Evolutionary conservation across 2,797 vertebrate species (phyloP), one percentile per base, ranked within the genome.

Genomic region (Pseudocheirus occidentalis): DNA sequence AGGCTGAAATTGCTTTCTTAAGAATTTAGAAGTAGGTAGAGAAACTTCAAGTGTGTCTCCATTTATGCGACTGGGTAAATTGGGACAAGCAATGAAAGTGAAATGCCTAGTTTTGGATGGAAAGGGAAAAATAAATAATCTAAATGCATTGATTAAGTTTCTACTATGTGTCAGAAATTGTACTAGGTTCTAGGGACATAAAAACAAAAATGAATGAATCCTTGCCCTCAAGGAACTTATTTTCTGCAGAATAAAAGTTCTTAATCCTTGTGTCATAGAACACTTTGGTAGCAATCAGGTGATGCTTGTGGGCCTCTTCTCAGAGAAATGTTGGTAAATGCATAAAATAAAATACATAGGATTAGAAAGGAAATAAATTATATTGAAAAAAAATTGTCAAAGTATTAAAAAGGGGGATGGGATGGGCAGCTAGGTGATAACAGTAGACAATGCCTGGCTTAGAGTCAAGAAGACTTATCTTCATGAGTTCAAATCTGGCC

Each of bases 81-180:
- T n/a, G 62, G 31, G 34, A 59, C 9, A 10, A 59, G 62, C 62
- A n/a, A 66, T 66, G 34, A 66, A 14, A 13, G 4, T n/a, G 14
- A 18, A 66, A 6, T 14, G 14, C 14, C 62, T 66, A 66, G 34
- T n/a, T 66, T 66, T 66, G 34, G 16, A 34, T 66, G 34, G 62
- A 34, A n/a, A 66, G 14, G 0, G 10, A 66, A n/a, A 24, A 31
- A 52, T 31, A 53, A 66, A 90, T 52, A 90, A 90, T 90, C 46
- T 46, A 90, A 90, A 46, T 13, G 46, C 29, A 52, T 31, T 90
- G 21, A 53, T 52, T 90, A 14, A 24, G 66, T 18, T 24, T 91
- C 56, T 55, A 34, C 0, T 46, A 0, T 4, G 0, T 16, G 29
- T 16, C 11, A 91, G 5, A 5, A 13, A n/a, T 16, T 0, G 34